phyloP scores from a whole-genome alignment of 2,888 invertebrate species.

The Drosophila mulleri region DNA sequence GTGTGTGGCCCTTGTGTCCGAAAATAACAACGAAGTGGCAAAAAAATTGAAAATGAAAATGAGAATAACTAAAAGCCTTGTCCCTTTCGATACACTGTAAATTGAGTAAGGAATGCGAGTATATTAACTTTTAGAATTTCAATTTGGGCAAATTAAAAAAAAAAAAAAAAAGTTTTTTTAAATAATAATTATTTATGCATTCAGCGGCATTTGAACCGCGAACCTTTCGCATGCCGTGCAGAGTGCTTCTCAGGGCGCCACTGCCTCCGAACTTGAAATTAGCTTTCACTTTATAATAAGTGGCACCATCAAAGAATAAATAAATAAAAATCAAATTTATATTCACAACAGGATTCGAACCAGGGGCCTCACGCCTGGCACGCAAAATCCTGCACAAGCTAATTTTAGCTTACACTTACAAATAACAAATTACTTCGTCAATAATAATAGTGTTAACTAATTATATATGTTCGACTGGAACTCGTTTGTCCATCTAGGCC shows the following conservation, averaged over 20 bases:
- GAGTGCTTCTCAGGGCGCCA: not conserved
- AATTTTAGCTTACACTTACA: too few species aligned
- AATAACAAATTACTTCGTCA: not conserved
- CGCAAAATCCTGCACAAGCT: not conserved
- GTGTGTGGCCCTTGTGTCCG: slow-evolving; percentile 67
- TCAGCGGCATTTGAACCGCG: not conserved
- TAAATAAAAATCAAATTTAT: not conserved
- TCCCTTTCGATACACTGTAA: slow-evolving; percentile 34
- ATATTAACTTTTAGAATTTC: not conserved
- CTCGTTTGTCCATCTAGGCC: not conserved
- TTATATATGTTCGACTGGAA: not conserved
- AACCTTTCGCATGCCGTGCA: not conserved
- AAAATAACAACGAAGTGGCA: slow-evolving; percentile 29
- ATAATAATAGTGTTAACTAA: not conserved
- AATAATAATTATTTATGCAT: too few species aligned
- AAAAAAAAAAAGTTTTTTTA: too few species aligned
- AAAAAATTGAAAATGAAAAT: slow-evolving; percentile 21
- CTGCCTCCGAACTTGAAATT: rapidly evolving
- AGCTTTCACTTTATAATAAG: too few species aligned
- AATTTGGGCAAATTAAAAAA: too few species aligned
- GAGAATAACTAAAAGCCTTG: slow-evolving; percentile 59
- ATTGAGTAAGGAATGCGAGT: rapidly evolving
- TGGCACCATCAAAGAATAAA: not conserved
- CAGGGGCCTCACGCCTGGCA: not conserved
- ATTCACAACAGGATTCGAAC: not conserved